Evolutionary conservation across 1,140 invertebrate species (phyloP), one percentile per base, ranked within the genome.

Genomic region (Dolichoris vasculosae): DNA sequence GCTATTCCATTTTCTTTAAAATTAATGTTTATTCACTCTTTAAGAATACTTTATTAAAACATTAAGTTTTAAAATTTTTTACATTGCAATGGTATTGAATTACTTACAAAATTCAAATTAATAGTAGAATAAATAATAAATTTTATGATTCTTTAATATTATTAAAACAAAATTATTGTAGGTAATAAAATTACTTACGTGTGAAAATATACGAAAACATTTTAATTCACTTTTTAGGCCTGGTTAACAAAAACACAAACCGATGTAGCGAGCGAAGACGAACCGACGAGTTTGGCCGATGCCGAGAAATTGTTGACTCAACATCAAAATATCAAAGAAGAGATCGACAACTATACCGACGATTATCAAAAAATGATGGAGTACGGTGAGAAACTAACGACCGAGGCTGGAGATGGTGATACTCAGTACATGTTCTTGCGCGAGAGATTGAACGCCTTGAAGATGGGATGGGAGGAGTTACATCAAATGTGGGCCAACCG

Each of bases 401-500:
- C 96, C 83, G 98, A 96, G 88, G 96, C 95, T 32, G 97, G 97
- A 7, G 96, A 96, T 87, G 96, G 97, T 87, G 99, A 99, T 94
- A 98, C 99, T 81, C 99, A 99, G 93, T 99, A 99, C 94, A 99
- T 99, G 98, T 99, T 99, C 96, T 94, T 99, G 88, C 95, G 98
- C 79, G 98, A 99, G 93, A 95, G 99, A 85, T 94, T 99, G 85
- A 99, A 99, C 94, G 99, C 99, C 1, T 93, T 99, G 63, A 97
- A 99, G 92, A 98, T 99, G 94, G 99, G 98, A 81, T 99, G 99
- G 99, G 97, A 98, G 86, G 99, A 99, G 91, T 94, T 99, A 75
- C 97, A 99, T 89, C 98, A 99, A 94, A 99, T 99, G 99, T 99
- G 99, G 99, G 98, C 99, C 90, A 99, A 99, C 94, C 94, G 99